Evolutionary conservation across 2,113 vertebrate species (phyloP).

Genomic region (Octodon degus): DNA sequence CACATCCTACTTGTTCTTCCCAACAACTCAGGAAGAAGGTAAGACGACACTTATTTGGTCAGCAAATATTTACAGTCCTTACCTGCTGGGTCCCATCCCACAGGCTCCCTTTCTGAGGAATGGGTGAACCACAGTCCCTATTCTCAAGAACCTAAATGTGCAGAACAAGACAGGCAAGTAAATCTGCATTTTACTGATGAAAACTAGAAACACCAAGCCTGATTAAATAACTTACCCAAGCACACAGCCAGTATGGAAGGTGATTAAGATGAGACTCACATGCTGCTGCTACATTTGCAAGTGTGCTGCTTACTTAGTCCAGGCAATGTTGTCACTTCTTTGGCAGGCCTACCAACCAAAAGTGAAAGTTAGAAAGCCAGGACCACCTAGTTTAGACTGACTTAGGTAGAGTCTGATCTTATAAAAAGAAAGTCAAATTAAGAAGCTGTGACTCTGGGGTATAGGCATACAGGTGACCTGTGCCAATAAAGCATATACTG

Average conservation of each 20-base stretch:
- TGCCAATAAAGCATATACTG: background rate
- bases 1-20: background rate
- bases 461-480: background rate
- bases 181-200: background rate
- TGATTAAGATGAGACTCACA: background rate
- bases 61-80: conserved; percentile 23
- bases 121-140: background rate
- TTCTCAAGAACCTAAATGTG: background rate
- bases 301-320: background rate
- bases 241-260: background rate
- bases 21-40: background rate
- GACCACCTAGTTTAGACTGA: background rate
- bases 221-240: background rate
- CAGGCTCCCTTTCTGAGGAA: background rate
- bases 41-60: background rate
- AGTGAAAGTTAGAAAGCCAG: background rate
- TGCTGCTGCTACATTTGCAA: background rate
- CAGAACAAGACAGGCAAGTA: background rate
- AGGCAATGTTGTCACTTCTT: background rate
- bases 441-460: background rate
- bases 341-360: background rate
- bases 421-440: background rate
- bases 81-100: background rate
- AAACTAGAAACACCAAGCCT: conserved; percentile 33
- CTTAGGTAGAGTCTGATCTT: background rate